Conservation (phyloP, 2,888 invertebrate genomes). For the Polietes domitor region DNA sequence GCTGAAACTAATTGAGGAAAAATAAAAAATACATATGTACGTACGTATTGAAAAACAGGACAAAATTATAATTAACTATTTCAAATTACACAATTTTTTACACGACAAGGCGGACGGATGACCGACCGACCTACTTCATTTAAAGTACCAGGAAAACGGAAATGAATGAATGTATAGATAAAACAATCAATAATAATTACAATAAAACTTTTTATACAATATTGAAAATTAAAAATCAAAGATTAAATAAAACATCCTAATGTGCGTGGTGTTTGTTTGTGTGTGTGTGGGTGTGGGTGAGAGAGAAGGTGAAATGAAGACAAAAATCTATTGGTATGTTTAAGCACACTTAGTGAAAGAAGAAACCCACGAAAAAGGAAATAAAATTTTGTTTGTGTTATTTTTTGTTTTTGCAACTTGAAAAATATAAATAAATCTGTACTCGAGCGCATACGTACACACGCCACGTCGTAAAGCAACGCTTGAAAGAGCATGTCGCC, state of each 20-base stretch:
- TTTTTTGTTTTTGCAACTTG: constrained; percentile 20
- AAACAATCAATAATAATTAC: constrained; percentile 1
- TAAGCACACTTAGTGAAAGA: constrained; percentile 59
- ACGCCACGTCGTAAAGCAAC: not conserved
- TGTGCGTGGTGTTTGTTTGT: not conserved
- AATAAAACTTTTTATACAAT: constrained; percentile 1
- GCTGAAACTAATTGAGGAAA: constrained; percentile 49
- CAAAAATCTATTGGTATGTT: constrained; percentile 42
- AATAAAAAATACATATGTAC: constrained; percentile 24
- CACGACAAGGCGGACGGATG: not conserved
- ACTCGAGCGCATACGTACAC: not conserved
- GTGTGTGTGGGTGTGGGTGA: not conserved
- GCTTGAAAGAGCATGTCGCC: not conserved
- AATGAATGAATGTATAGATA: not conserved
- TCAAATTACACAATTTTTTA: constrained; percentile 22
- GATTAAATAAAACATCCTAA: not conserved
- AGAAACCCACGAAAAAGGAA: constrained; percentile 40
- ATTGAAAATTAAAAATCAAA: constrained; percentile 3
- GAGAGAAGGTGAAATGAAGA: not conserved
- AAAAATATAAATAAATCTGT: constrained; percentile 39
- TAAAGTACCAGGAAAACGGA: not conserved
- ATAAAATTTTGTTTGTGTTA: not conserved
- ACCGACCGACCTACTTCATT: not conserved
- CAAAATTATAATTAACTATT: constrained; percentile 24
- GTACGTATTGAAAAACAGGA: not conserved